These are phyloP conservation scores for Dufourea novaeangliae DNA, from an alignment of 1,140 invertebrate species.

Conservation along the genomic window DNA sequence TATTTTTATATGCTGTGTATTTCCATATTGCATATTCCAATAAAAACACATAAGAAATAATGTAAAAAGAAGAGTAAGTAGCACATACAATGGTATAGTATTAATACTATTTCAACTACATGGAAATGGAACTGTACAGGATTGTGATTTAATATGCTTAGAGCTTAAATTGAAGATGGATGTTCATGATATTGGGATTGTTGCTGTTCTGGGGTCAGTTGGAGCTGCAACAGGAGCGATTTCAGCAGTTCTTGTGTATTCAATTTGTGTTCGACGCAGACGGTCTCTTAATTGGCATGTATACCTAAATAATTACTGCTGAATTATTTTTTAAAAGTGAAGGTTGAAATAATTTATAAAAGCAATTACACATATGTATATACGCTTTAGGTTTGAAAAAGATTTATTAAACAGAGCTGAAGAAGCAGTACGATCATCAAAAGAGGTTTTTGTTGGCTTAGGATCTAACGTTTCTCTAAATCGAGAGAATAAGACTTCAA, in stretches of 20 bases:
- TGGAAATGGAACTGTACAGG: not conserved
- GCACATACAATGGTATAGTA: not conserved
- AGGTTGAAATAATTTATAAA: not conserved
- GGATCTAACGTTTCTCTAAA: constrained; percentile 45
- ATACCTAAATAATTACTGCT: not conserved
- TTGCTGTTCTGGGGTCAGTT: constrained; percentile 69
- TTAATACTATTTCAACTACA: not conserved
- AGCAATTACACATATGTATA: not conserved
- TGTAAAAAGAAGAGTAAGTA: not conserved
- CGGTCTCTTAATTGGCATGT: constrained; percentile 71
- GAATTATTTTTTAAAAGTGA: not conserved
- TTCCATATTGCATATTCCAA: not conserved
- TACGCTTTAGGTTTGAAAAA: constrained; percentile 69
- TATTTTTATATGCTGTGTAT: not conserved
- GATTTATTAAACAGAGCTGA: constrained; percentile 73
- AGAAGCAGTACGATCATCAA: constrained; percentile 65
- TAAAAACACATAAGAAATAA: constrained; percentile 3
- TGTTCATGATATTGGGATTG: constrained; percentile 66
- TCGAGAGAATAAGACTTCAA: constrained; percentile 47
- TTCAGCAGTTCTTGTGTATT: constrained; percentile 71
- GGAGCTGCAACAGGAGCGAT: constrained; percentile 74
- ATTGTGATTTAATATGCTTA: not conserved
- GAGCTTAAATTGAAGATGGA: constrained; percentile 61
- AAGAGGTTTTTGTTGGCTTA: constrained; percentile 61
- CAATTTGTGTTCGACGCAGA: constrained; percentile 67